These are phyloP conservation scores for Agriopis aurantiaria DNA, from an alignment of 2,888 invertebrate genomes.

Conservation along the genomic window DNA sequence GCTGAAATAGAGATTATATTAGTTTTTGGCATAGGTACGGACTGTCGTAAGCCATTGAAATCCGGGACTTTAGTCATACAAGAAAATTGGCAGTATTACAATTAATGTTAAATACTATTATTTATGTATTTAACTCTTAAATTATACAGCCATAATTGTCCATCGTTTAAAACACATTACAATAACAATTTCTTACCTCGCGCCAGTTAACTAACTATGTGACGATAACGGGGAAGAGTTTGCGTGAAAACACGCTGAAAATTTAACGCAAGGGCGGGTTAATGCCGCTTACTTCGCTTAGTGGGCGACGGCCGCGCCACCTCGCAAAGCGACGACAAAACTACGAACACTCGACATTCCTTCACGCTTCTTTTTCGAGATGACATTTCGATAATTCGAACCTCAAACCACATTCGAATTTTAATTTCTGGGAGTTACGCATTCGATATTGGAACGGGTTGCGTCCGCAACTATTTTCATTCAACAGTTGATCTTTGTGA, in stretches of 20 bases:
- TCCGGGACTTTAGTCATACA: no score
- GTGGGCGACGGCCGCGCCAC: constrained; percentile 41
- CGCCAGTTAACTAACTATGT: constrained; percentile 15
- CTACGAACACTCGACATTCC: constrained; percentile 46
- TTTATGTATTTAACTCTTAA: no score
- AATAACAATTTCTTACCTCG: constrained; percentile 8
- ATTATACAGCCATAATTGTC: background rate
- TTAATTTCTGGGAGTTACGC: constrained; percentile 18
- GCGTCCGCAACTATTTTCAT: constrained; percentile 27
- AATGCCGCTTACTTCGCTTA: constrained; percentile 47
- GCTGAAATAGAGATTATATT: no score
- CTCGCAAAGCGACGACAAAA: constrained; percentile 43
- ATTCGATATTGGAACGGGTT: constrained; percentile 19
- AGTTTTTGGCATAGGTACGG: no score
- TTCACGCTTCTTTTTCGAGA: constrained; percentile 35
- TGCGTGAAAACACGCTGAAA: constrained; percentile 56
- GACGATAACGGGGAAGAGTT: constrained; percentile 47
- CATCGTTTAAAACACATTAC: background rate
- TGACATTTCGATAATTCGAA: constrained; percentile 39
- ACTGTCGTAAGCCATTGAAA: no score
- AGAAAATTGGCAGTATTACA: no score
- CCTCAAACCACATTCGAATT: constrained; percentile 25
- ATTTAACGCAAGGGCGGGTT: constrained; percentile 50
- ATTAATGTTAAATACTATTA: no score
- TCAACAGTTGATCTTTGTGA: constrained; percentile 31